Evolutionary conservation across 2,888 invertebrate species (phyloP).

Genomic region (Athrips mouffetella): DNA sequence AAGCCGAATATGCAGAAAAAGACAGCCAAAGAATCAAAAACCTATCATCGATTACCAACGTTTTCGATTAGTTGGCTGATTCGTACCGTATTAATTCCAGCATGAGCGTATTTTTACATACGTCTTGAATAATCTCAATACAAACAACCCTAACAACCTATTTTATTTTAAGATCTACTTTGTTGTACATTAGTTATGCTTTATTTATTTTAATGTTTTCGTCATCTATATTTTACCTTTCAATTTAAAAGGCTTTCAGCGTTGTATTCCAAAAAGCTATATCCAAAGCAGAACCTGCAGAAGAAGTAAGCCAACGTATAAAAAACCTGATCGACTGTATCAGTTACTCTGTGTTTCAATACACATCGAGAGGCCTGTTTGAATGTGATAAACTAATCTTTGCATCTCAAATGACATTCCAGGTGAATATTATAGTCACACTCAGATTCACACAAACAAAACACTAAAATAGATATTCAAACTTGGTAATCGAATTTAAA

Average conservation of each 20-base stretch:
- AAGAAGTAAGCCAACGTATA: slow-evolving; percentile 87
- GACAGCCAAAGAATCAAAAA: slow-evolving; percentile 89
- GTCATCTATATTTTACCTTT: background rate
- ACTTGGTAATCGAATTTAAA: too few species aligned
- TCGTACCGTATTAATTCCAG: too few species aligned
- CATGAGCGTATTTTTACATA: too few species aligned
- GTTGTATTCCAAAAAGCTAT: slow-evolving; percentile 99
- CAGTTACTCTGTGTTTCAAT: slow-evolving; percentile 95
- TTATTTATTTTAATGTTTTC: background rate
- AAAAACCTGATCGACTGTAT: slow-evolving; percentile 95
- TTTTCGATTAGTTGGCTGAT: too few species aligned
- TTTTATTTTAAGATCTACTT: background rate
- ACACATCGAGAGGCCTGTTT: slow-evolving; percentile 95
- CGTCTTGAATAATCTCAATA: too few species aligned
- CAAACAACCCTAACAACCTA: too few species aligned
- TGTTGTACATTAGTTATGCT: background rate
- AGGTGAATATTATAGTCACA: slow-evolving; percentile 76
- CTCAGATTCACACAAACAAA: too few species aligned
- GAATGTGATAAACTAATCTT: slow-evolving; percentile 98
- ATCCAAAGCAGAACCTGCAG: slow-evolving; percentile 89
- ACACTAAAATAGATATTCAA: too few species aligned
- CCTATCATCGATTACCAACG: too few species aligned
- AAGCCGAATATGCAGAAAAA: slow-evolving; percentile 89
- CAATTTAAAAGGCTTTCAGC: slow-evolving; percentile 88
- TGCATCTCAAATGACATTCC: slow-evolving; percentile 97